Conservation (phyloP, 2,113 vertebrate species). For the Ptychochromis oligacanthus region DNA sequence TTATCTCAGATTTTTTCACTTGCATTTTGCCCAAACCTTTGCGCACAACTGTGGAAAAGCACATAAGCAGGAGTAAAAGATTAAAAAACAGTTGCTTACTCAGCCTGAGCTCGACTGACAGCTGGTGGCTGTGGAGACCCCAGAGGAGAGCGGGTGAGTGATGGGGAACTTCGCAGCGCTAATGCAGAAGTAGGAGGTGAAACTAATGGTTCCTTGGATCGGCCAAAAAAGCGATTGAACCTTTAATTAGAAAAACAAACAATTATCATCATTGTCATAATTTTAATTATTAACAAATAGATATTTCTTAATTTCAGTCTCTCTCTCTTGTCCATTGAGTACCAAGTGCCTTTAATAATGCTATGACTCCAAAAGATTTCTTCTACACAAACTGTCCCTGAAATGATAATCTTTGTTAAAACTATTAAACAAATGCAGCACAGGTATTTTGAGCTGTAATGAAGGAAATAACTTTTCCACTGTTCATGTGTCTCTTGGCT, state of each 20-base stretch:
- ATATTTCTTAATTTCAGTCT: neutral
- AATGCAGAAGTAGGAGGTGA: constrained; percentile 44
- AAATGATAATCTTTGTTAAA: too few relatives aligned
- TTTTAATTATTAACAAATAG: neutral
- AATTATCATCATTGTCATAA: neutral
- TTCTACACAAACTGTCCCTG: neutral
- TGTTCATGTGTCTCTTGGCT: too few relatives aligned
- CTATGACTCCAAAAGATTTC: neutral
- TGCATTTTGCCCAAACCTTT: neutral
- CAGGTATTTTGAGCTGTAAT: too few relatives aligned
- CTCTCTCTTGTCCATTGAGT: neutral
- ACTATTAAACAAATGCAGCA: too few relatives aligned
- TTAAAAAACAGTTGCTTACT: constrained; percentile 59
- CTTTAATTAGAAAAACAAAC: constrained; percentile 44
- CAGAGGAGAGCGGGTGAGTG: constrained; percentile 36
- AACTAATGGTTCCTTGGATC: constrained; percentile 73
- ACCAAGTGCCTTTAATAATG: neutral
- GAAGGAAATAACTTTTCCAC: too few relatives aligned
- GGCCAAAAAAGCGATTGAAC: constrained; percentile 81
- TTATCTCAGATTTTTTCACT: neutral
- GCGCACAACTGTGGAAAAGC: neutral
- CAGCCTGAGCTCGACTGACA: constrained; percentile 55
- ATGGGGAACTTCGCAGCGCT: constrained; percentile 24
- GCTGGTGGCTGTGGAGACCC: constrained; percentile 53
- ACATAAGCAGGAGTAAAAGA: neutral